These are phyloP conservation scores for Gastrophryne carolinensis DNA, from an alignment of 2,797 vertebrate genomes.

Conservation along the genomic window DNA sequence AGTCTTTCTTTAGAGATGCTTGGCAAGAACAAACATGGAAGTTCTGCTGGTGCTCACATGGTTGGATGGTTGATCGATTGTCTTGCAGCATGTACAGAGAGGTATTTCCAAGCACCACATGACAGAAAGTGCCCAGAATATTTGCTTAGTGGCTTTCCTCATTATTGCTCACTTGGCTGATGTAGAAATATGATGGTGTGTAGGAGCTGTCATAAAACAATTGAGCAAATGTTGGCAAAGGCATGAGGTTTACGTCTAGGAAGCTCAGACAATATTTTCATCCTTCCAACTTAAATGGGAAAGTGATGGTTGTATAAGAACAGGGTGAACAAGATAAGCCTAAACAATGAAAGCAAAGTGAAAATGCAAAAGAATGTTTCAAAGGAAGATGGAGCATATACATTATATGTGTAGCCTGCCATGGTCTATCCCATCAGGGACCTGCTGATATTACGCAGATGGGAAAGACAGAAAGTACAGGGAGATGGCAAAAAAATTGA, in stretches of 20 bases:
- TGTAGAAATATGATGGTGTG: slow-evolving; percentile 9
- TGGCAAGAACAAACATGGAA: no score
- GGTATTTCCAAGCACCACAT: no score
- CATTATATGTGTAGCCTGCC: background rate
- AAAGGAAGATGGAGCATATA: background rate
- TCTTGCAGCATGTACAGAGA: no score
- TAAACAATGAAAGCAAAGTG: background rate
- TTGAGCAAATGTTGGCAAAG: background rate
- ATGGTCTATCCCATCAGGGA: background rate
- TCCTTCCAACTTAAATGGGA: background rate
- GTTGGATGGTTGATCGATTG: no score
- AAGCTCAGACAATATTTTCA: slow-evolving; percentile 8
- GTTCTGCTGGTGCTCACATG: no score
- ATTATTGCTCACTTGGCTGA: slow-evolving; percentile 27
- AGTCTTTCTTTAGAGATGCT: no score
- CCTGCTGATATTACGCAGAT: background rate
- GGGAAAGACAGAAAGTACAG: background rate
- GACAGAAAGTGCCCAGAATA: no score
- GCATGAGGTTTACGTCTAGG: slow-evolving; percentile 9
- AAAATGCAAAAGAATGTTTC: background rate
- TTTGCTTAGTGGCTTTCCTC: no score
- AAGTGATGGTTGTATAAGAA: background rate
- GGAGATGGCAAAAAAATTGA: background rate
- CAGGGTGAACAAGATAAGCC: background rate
- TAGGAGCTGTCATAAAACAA: slow-evolving; percentile 24